phyloP scores from a whole-genome alignment of 2,797 vertebrate genomes.

The Platyrinchus mystaceus region DNA sequence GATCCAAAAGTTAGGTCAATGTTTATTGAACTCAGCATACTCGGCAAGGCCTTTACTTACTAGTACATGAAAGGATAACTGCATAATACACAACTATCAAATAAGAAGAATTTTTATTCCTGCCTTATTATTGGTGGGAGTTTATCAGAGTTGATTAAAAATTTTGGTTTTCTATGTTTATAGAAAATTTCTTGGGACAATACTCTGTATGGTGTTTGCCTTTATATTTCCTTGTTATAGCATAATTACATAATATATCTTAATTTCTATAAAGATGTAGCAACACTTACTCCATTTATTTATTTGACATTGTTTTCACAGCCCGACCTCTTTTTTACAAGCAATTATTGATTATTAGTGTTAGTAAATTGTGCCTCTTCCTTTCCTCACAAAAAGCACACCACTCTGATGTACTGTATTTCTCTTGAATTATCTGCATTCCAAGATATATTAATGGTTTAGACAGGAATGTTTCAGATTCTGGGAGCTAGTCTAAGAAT shows the following conservation, averaged over 20 bases:
- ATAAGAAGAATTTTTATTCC: not conserved
- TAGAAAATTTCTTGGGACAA: not conserved
- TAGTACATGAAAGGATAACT: not conserved
- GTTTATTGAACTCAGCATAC: not conserved
- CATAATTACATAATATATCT: not conserved
- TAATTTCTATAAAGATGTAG: not conserved
- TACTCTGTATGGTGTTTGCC: not conserved
- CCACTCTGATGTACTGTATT: not conserved
- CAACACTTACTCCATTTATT: not conserved
- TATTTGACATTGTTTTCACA: not conserved
- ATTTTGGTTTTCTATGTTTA: not conserved
- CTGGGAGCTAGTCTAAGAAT: not conserved
- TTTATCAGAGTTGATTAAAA: not conserved
- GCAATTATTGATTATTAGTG: not conserved
- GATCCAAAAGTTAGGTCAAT: not conserved
- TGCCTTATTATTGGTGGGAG: not conserved
- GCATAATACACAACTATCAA: not conserved
- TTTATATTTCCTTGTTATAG: not conserved
- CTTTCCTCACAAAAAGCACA: not conserved
- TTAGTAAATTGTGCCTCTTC: not conserved
- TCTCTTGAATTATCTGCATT: not conserved
- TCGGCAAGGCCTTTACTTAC: not conserved
- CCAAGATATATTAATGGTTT: not conserved
- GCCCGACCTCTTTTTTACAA: fast-evolving
- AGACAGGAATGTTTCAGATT: not conserved